phyloP scores from a whole-genome alignment of 2,888 invertebrate species.

The Apotomis capreana region DNA sequence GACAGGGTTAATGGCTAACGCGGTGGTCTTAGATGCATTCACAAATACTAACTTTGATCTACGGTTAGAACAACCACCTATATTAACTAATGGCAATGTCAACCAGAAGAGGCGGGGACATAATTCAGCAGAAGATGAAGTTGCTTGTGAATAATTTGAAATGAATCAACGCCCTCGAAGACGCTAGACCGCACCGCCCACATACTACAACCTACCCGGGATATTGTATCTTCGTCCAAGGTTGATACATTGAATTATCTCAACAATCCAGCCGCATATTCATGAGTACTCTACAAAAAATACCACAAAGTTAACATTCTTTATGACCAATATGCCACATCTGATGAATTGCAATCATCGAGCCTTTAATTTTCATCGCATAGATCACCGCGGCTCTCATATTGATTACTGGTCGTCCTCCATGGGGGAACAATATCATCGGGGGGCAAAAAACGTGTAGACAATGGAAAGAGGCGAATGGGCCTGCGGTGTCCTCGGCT shows the following conservation, averaged over 20 bases:
- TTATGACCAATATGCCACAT: conserved; percentile 25
- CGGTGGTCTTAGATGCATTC: background rate
- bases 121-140: conserved; percentile 69
- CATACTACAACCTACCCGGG: conserved; percentile 42
- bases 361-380: conserved; percentile 23
- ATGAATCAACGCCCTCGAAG: conserved; percentile 56
- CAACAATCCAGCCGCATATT: conserved; percentile 7
- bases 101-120: conserved; percentile 56
- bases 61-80: conserved; percentile 21
- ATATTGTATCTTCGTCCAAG: conserved; percentile 39
- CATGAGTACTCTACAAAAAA: background rate
- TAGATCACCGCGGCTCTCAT: conserved; percentile 35
- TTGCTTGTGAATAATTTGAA: conserved; percentile 65
- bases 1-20: too few species aligned
- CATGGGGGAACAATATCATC: conserved; percentile 57
- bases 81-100: conserved; percentile 29
- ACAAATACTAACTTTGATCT: background rate
- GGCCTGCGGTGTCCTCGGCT: conserved; percentile 68
- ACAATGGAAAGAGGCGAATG: conserved; percentile 74
- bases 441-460: conserved; percentile 63
- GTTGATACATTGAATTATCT: conserved; percentile 23
- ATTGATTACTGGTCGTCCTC: conserved; percentile 57
- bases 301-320: conserved; percentile 12
- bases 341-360: conserved; percentile 35
- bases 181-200: conserved; percentile 40